Evolutionary conservation across 1,140 invertebrate genomes (phyloP).

Genomic region (Bombus sylvicola): DNA sequence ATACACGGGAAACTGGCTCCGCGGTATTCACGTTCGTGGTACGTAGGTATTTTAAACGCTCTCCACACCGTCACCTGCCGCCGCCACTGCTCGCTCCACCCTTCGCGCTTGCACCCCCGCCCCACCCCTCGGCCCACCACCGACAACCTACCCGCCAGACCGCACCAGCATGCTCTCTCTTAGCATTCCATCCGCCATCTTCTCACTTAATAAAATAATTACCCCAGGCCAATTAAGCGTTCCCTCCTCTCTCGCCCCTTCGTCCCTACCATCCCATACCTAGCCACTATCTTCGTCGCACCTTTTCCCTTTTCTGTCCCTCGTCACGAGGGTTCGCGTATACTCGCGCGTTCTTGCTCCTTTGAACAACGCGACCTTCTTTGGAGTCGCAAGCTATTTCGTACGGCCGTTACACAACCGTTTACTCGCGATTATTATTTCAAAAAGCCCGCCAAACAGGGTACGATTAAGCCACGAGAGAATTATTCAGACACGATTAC

Average conservation of each 20-base stretch:
- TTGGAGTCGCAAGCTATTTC: background rate
- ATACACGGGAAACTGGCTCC: slow-evolving; percentile 42
- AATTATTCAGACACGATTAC: slow-evolving; percentile 1
- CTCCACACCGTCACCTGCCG: slow-evolving; percentile 64
- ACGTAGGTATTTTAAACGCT: slow-evolving; percentile 71
- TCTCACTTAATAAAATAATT: slow-evolving; percentile 83
- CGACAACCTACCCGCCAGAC: slow-evolving; percentile 67
- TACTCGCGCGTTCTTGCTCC: background rate
- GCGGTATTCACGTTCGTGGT: slow-evolving; percentile 54
- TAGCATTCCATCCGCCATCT: slow-evolving; percentile 81
- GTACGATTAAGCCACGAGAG: background rate
- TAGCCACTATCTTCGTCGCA: background rate
- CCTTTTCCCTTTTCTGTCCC: background rate
- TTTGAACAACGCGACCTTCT: background rate
- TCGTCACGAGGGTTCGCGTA: slow-evolving; percentile 1
- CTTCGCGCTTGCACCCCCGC: slow-evolving; percentile 24
- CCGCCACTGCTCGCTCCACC: slow-evolving; percentile 44
- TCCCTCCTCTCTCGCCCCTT: slow-evolving; percentile 51
- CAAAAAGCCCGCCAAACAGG: slow-evolving; percentile 4
- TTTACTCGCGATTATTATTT: slow-evolving; percentile 23
- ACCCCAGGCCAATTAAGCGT: slow-evolving; percentile 79
- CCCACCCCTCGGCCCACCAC: slow-evolving; percentile 35
- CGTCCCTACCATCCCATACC: too few relatives aligned
- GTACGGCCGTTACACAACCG: background rate
- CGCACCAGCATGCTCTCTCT: slow-evolving; percentile 72